These are phyloP conservation scores for Palythoa grandiflora DNA, from an alignment of 92 coral and sea anemone genomes.

Conservation along the genomic window DNA sequence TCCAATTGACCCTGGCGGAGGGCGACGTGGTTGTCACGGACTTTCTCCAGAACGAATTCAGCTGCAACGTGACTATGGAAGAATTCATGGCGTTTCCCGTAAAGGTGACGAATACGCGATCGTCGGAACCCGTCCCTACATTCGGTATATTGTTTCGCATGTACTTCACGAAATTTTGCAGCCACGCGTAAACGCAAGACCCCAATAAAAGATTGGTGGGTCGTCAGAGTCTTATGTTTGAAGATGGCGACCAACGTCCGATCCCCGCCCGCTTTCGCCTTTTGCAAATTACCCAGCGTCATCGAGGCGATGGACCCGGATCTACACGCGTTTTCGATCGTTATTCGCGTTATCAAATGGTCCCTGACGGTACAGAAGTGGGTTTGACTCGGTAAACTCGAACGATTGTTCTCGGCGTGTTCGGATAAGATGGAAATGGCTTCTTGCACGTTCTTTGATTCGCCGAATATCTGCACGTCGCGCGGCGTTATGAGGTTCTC, in stretches of 20 bases:
- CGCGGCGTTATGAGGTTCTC: slow-evolving; percentile 49
- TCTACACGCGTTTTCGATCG: slow-evolving; percentile 55
- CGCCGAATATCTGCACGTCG: slow-evolving; percentile 47
- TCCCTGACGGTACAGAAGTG: slow-evolving; percentile 54
- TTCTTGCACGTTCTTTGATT: slow-evolving; percentile 29
- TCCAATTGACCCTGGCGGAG: not conserved
- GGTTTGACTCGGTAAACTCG: slow-evolving; percentile 13
- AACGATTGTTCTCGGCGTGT: slow-evolving; percentile 21
- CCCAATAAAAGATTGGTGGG: slow-evolving; percentile 52
- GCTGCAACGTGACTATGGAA: slow-evolving; percentile 38
- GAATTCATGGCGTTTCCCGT: slow-evolving; percentile 52
- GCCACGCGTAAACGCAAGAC: slow-evolving; percentile 42
- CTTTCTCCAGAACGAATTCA: not conserved
- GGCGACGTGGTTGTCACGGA: not conserved
- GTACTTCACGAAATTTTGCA: slow-evolving; percentile 29
- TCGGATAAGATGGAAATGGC: slow-evolving; percentile 49
- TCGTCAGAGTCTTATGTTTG: slow-evolving; percentile 59
- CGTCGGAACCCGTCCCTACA: slow-evolving; percentile 16
- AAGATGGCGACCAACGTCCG: slow-evolving; percentile 51
- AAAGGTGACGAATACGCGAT: slow-evolving; percentile 50
- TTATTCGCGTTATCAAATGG: slow-evolving; percentile 46
- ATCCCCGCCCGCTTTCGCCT: slow-evolving; percentile 47
- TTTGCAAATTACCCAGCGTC: slow-evolving; percentile 62
- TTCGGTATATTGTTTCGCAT: slow-evolving; percentile 41
- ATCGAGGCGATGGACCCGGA: slow-evolving; percentile 59